These are phyloP conservation scores for Otis tarda DNA, from an alignment of 2,113 vertebrate species.

Conservation along the genomic window DNA sequence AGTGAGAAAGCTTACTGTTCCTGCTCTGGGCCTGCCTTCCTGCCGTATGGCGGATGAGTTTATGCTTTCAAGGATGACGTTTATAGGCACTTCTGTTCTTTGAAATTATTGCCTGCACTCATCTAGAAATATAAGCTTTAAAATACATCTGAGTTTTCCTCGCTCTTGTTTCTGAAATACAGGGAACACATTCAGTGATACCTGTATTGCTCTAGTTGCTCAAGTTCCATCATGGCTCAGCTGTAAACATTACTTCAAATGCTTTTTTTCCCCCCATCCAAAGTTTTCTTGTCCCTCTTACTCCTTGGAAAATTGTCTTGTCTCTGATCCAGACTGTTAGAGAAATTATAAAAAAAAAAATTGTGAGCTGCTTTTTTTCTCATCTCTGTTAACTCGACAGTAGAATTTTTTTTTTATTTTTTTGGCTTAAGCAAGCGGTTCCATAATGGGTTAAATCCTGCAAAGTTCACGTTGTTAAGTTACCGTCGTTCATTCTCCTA, in stretches of 20 bases:
- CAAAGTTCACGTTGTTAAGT: not conserved
- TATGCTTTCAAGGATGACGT: not conserved
- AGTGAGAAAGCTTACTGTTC: slow-evolving; percentile 5
- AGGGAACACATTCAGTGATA: not conserved
- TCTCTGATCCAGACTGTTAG: not conserved
- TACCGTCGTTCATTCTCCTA: not conserved
- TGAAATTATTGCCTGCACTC: not conserved
- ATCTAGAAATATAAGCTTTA: not conserved
- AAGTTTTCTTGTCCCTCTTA: not conserved
- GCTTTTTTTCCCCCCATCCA: not conserved
- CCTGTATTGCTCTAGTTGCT: not conserved
- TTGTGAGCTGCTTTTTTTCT: not conserved
- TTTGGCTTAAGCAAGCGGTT: not conserved
- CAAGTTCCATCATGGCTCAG: not conserved
- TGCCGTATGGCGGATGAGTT: not conserved
- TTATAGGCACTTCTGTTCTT: not conserved
- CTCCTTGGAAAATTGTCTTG: not conserved
- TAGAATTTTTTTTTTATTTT: not conserved
- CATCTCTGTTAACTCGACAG: not conserved
- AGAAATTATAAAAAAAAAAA: not conserved
- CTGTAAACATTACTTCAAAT: not conserved
- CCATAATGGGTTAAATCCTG: not conserved
- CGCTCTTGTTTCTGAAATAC: not conserved
- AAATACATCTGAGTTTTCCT: not conserved
- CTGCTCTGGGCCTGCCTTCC: slow-evolving; percentile 37